Evolutionary conservation across 2,113 vertebrate species (phyloP).

Genomic region (Piprites chloris): DNA sequence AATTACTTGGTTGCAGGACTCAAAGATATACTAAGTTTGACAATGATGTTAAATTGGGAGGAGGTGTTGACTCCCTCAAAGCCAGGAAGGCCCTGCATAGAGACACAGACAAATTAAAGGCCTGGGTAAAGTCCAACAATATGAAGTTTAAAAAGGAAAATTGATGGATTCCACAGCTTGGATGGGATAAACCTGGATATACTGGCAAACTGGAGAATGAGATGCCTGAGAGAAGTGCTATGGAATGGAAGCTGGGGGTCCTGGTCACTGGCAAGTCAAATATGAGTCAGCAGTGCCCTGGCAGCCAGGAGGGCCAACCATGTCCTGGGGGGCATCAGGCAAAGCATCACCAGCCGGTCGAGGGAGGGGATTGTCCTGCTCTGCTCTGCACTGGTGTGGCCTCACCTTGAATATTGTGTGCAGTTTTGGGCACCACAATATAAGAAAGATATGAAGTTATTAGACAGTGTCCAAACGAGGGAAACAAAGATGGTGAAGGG

Average conservation of each 20-base stretch:
- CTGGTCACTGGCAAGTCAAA: accelerated
- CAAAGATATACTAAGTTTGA: too few relatives aligned
- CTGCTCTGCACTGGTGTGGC: neutral
- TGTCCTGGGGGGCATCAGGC: neutral
- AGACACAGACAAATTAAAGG: neutral
- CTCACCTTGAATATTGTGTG: neutral
- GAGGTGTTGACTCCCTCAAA: neutral
- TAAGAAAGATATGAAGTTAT: neutral
- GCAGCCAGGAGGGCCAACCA: neutral
- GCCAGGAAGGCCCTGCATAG: neutral
- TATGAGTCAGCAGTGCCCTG: accelerated
- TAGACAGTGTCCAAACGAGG: neutral
- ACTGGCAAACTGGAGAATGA: neutral
- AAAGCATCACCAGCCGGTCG: accelerated
- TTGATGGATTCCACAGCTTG: neutral
- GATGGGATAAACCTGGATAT: too few relatives aligned
- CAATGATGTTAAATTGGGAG: neutral
- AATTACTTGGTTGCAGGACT: neutral
- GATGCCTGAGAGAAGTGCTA: accelerated
- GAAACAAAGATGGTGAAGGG: neutral
- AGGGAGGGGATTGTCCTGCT: neutral
- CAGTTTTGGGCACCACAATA: accelerated
- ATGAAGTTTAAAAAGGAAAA: neutral
- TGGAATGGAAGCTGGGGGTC: neutral
- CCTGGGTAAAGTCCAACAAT: neutral